phyloP scores from a whole-genome alignment of 2,797 vertebrate species.

The Chiroxiphia lanceolata region DNA sequence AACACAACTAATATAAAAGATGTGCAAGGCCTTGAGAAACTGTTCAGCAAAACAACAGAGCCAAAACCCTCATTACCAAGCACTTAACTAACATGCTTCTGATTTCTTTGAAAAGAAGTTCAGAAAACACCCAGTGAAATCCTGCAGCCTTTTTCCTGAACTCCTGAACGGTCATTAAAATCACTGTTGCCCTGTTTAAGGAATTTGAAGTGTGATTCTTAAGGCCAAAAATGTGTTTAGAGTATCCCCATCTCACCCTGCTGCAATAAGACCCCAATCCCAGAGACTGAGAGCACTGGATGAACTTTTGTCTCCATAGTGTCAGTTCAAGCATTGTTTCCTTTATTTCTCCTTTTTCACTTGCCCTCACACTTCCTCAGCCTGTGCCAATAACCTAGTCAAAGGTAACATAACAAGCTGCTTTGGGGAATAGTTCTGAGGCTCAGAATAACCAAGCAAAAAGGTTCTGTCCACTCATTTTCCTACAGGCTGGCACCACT shows the following conservation, averaged over 20 bases:
- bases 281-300: neutral
- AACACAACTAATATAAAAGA: constrained; percentile 26
- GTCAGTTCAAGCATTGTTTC: neutral
- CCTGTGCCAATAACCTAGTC: neutral
- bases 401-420: neutral
- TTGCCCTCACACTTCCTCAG: neutral
- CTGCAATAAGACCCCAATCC: neutral
- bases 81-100: neutral
- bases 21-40: neutral
- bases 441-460: neutral
- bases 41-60: neutral
- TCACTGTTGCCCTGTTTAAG: neutral
- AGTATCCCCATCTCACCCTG: neutral
- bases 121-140: neutral
- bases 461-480: neutral
- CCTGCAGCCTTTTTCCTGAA: neutral
- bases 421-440: neutral
- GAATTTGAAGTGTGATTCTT: neutral
- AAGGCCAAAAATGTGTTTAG: neutral
- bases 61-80: neutral
- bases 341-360: neutral
- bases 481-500: neutral
- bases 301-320: neutral
- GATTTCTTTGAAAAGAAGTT: constrained; percentile 15
- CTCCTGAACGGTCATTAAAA: neutral